These are phyloP conservation scores for Sebastiscus albofasciatus DNA, from an alignment of 2,797 vertebrate genomes.

Conservation along the genomic window DNA sequence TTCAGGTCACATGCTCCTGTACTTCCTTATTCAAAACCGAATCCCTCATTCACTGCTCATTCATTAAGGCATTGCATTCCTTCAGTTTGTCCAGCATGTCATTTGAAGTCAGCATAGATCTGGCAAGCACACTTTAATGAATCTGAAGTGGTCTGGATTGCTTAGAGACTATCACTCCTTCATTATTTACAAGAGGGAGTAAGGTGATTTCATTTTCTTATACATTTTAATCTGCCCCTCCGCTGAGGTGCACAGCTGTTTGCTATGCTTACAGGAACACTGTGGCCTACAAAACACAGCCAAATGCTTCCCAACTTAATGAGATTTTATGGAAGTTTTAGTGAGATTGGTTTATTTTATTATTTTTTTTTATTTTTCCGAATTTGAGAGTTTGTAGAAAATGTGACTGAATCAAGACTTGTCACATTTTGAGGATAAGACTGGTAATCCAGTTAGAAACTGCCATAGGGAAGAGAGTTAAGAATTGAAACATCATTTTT, in stretches of 20 bases:
- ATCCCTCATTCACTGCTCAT: constrained; percentile 19
- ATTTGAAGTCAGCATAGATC: constrained; percentile 19
- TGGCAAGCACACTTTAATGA: constrained; percentile 30
- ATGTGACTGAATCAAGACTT: not conserved
- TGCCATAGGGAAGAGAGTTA: not conserved
- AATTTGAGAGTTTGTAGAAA: not conserved
- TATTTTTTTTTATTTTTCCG: not conserved
- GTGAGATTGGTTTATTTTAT: not conserved
- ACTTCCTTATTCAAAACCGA: constrained; percentile 6
- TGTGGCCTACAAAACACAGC: not conserved
- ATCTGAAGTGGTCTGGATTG: constrained; percentile 36
- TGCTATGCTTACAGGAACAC: not conserved
- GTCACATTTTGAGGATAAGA: not conserved
- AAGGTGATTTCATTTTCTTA: constrained; percentile 48
- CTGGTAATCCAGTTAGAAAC: not conserved
- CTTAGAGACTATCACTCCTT: constrained; percentile 27
- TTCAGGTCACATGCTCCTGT: constrained; percentile 28
- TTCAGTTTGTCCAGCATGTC: constrained; percentile 1
- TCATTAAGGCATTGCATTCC: constrained; percentile 7
- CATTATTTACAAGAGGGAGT: constrained; percentile 25
- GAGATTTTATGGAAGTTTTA: not conserved
- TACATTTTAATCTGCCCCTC: constrained; percentile 20
- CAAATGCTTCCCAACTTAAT: not conserved
- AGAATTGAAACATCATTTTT: not conserved
- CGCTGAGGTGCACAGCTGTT: constrained; percentile 18